Base-by-base conservation (phyloP, 2,113 vertebrate species). In the Synchiropus splendidus region DNA sequence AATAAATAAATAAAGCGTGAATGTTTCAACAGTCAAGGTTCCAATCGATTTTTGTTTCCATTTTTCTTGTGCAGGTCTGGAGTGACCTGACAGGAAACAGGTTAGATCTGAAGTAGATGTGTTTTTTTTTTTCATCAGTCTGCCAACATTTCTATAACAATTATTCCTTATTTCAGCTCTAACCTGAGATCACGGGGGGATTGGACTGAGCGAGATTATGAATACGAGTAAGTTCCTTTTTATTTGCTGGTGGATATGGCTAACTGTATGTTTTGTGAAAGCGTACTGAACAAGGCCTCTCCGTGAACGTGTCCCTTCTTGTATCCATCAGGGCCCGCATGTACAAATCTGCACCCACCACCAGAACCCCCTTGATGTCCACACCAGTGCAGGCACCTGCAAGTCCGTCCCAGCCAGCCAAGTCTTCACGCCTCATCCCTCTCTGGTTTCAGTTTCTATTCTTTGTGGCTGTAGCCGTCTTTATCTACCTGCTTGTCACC, bases 401-500 rank as follows among this genome's bases (percentile, higher is more conserved):
- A 8, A 27, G 21, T 27, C 21, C 21, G 21, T 5, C 21, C 4
- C 21, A 4, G 21, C 21, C 21, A 4, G 33, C 44, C 0, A 33
- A 48, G 36, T 78, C 78, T 0, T 46, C 69, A 1, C 66, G 45
- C 2, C 53, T 75, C n/a, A 36, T 85, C 40, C 80, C 83, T 0
- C 32, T 77, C 1, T 86, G 84, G 84, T 17, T 85, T 16, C 77
- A 84, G 72, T 52, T 84, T 3, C 9, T 79, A 40, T 53, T 83
- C 36, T 85, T 86, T 61, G 45, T 83, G 36, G 37, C 54, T 1
- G 16, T 82, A 18, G 74, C 58, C 0, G 53, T 31, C 31, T 64
- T 85, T 43, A 73, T 86, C 16, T 76, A 80, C 55, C 38, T 83
- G 1, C 53, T 85, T 33, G 79, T 83, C 51, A 56, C 70, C 31